Conservation (phyloP, 2,797 vertebrate genomes). For the Trematomus bernacchii region DNA sequence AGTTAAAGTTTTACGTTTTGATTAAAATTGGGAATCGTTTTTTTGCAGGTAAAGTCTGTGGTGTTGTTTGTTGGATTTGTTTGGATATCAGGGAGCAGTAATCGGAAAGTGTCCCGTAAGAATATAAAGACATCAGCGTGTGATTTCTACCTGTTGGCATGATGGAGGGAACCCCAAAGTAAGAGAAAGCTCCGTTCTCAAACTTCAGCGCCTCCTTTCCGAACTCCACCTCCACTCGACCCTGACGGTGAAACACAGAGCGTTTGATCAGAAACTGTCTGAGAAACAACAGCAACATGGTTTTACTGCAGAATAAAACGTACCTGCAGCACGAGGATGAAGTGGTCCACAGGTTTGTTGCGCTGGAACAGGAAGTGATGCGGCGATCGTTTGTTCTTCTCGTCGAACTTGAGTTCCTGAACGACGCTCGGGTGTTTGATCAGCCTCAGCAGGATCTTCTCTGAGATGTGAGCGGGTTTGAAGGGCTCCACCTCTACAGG, state of each 20-base stretch:
- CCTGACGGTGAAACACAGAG: conserved; percentile 76
- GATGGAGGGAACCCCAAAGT: conserved; percentile 94
- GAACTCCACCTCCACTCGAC: conserved; percentile 96
- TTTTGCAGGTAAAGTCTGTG: no score
- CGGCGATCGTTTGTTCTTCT: conserved; percentile 89
- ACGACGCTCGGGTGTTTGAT: conserved; percentile 94
- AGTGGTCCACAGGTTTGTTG: conserved; percentile 93
- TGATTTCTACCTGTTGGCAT: conserved; percentile 89
- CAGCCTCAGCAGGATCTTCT: conserved; percentile 93
- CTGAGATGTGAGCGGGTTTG: conserved; percentile 90
- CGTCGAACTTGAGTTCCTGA: conserved; percentile 93
- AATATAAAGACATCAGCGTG: neutral
- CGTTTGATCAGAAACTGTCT: neutral
- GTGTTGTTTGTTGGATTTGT: neutral
- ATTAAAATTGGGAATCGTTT: no score
- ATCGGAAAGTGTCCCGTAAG: neutral
- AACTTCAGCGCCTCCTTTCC: conserved; percentile 96
- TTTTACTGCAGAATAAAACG: neutral
- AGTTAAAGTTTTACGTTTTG: no score
- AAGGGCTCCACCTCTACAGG: conserved; percentile 93
- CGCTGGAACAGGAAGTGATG: conserved; percentile 94
- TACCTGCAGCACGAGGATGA: conserved; percentile 94
- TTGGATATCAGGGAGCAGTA: neutral
- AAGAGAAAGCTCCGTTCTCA: conserved; percentile 96
- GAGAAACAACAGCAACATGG: neutral